Percentiles rank a stretch among this genome's conserved stretches.
Conservation (phyloP, 30 jellyfish, hydroid and myxozoan genomes). For the Rhopilema esculentum region DNA sequence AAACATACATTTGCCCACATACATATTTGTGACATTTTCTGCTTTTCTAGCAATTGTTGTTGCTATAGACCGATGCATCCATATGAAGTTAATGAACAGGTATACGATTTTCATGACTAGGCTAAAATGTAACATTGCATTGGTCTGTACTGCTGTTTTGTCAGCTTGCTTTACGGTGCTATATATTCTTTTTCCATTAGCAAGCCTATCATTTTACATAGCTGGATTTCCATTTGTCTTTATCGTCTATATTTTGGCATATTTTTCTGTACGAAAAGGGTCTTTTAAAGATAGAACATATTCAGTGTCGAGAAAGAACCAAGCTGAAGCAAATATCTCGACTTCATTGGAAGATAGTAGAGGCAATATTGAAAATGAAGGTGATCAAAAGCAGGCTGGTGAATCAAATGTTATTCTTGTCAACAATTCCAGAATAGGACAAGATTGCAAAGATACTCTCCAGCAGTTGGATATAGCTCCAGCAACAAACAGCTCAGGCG, state of each 20-base stretch:
- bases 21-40: neutral
- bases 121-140: neutral
- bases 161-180: neutral
- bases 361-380: too few relatives aligned
- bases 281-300: neutral
- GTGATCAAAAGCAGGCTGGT: too few relatives aligned
- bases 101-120: conserved; percentile 7
- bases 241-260: neutral
- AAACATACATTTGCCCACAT: too few relatives aligned
- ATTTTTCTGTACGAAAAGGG: neutral
- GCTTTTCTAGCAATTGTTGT: conserved; percentile 1
- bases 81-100: neutral
- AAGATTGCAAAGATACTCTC: too few relatives aligned
- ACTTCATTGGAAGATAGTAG: too few relatives aligned
- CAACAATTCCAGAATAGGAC: too few relatives aligned
- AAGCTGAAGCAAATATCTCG: too few relatives aligned
- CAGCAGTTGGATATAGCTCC: too few relatives aligned
- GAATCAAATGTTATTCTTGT: too few relatives aligned
- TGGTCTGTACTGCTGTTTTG: neutral
- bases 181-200: neutral
- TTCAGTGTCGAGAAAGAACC: neutral
- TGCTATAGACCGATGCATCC: conserved; percentile 24
- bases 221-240: neutral
- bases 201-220: neutral
- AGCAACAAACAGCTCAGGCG: too few relatives aligned